Base-by-base conservation (phyloP, 2,888 invertebrate species). In the Paralinhomoeus sp. region DNA sequence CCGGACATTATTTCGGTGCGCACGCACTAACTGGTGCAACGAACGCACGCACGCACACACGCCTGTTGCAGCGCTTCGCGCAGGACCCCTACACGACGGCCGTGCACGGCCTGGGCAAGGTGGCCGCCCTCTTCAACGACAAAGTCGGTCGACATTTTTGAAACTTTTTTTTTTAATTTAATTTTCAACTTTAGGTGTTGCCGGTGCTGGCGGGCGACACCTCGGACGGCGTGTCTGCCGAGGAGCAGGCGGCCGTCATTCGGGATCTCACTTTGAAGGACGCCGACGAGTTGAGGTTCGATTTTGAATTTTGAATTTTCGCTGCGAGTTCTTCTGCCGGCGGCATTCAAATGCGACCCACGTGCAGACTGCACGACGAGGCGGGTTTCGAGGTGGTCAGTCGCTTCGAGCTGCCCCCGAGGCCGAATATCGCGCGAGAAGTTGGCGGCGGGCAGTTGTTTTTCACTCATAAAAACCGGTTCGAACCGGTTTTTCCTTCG, bases 91-190 rank as follows among this genome's bases (percentile, higher is more conserved):
- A 79, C 58, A 78, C 78, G 57, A 77, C 80, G 1, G 78, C 83
- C 0, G 63, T 82, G 68, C 79, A 78, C 56, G 78, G 81, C 1
- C 81, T 85, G 64, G 77, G 81, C 23, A 83, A 82, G 66, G 72
- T 85, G 23, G 77, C 80, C 15, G 78, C 80, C 64, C 76, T 77
- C 27, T 27, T 27, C 27, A 27, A 27, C 27, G 27, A 27, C 12
- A 5, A 27, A 12, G 27, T 27, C 7, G n/a, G n/a, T n/a, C n/a
- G n/a, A n/a, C n/a, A n/a, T n/a, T n/a, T n/a, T n/a, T n/a, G n/a
- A n/a, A n/a, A n/a, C 9, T 38, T 13, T 23, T 44, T 42, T 20
- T 13, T 36, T 7, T 22, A 15, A 22, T 34, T 23, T 18, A 37
- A 43, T 31, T 36, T 24, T 18, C 18, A 38, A 40, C 31, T 43